Evolutionary conservation across 2,113 vertebrate genomes (phyloP).

Genomic region (Nesogale talazaci): DNA sequence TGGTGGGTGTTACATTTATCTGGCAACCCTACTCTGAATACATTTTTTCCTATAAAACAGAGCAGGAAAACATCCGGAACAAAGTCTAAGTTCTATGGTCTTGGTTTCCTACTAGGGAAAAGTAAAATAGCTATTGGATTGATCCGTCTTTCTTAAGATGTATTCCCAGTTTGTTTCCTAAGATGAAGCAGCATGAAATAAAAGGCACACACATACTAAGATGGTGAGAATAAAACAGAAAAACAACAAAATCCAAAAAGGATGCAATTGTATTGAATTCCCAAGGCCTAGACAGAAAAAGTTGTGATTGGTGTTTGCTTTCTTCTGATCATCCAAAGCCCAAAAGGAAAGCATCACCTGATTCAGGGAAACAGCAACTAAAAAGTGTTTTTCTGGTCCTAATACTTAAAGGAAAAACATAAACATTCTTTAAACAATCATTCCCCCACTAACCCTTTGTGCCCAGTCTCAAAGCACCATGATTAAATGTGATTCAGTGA

Average conservation of each 20-base stretch:
- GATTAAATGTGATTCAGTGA: not conserved
- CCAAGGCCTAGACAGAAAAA: not conserved
- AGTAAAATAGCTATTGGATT: not conserved
- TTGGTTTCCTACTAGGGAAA: constrained; percentile 5
- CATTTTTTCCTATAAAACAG: not conserved
- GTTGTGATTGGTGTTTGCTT: not conserved
- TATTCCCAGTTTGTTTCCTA: not conserved
- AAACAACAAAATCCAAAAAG: constrained; percentile 30
- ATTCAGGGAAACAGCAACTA: not conserved
- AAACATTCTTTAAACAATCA: not conserved
- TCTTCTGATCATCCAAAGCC: constrained; percentile 11
- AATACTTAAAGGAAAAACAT: not conserved
- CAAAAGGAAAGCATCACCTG: not conserved
- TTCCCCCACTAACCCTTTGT: not conserved
- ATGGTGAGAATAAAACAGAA: constrained; percentile 12
- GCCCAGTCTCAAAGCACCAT: not conserved
- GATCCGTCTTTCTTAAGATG: constrained; percentile 21
- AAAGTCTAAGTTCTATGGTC: not conserved
- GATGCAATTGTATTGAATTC: not conserved
- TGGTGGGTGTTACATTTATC: not conserved
- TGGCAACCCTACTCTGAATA: not conserved
- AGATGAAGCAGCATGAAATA: constrained; percentile 6
- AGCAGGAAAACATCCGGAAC: not conserved
- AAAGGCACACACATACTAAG: not conserved
- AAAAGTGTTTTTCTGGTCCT: not conserved